Evolutionary conservation across 2,797 vertebrate species (phyloP), one percentile per base, ranked within the genome.

Genomic region (Chiroxiphia lanceolata): DNA sequence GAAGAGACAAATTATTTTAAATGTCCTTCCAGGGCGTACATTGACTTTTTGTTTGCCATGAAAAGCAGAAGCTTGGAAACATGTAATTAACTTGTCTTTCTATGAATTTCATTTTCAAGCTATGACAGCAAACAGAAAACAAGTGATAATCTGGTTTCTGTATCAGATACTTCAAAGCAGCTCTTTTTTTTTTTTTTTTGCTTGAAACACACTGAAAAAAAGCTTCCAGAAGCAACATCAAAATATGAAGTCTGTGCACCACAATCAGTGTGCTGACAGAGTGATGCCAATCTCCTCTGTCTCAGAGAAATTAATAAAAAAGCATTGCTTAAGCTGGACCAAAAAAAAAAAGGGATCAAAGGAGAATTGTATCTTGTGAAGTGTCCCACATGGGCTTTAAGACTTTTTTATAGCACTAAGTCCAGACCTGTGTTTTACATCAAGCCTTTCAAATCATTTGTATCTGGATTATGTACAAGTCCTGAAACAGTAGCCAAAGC

Each of bases 181-280:
- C 5, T 63, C 33, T 82, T 33, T 45, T 54, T 33, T 47, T 42
- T 42, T 33, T n/a, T 40, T 31, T 27, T 69, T 59, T 70, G 11
- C 47, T 84, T 94, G 45, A 89, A 95, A 88, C 20, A 60, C 19
- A 27, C 19, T 69, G 67, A 45, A 90, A 81, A 42, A 77, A 89
- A 94, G 36, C 38, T 96, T 96, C 40, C 47, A 85, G 74, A 89
- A 89, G 29, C 38, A 93, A 56, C 21, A 71, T 69, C 29, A 84
- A 83, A 64, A 47, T 67, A 69, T 3, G 12, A 88, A 84, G 53
- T 36, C 47, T 0, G 0, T 74, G 45, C 48, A 68, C 54, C n/a
- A 47, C 63, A 78, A 69, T 53, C 42, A 51, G 23, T 40, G 47
- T 21, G 40, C 31, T 75, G 80, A 71, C n/a, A 91, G 29, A 48